Evolutionary conservation across 2,797 vertebrate species (phyloP), one percentile per base, ranked within the genome.

Genomic region (Melanogrammus aeglefinus): DNA sequence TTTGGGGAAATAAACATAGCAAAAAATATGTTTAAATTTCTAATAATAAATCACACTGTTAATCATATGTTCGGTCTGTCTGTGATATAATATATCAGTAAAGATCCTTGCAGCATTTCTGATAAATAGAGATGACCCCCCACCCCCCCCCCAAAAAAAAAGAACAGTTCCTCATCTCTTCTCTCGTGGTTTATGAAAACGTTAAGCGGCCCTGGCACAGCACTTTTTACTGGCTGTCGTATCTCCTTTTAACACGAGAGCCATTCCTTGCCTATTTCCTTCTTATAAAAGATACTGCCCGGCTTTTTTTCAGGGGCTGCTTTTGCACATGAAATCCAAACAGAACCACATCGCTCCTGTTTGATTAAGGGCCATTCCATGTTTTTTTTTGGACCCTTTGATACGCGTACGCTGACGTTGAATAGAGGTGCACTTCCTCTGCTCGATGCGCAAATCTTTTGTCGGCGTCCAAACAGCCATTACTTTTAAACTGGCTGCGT

Each of bases 401-500:
- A 77, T 76, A 74, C 71, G 73, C 39, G 14, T 75, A 82, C 81
- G 87, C 82, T 81, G 86, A 4, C 66, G 79, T 85, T 84, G 27
- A 88, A 82, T 86, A 84, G 69, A 87, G 84, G 81, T 86, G 80
- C 47, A 75, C 80, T 75, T 85, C 90, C 83, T 79, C 72, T 80
- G 84, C 16, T 21, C 75, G 29, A 79, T 84, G 80, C 84, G 77
- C 75, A 77, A 36, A 47, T 86, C 79, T 74, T 41, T 73, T 75
- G 81, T 81, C 47, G 77, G 57, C n/a, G 81, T 85, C 82, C 84
- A 86, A 85, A 88, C 70, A 73, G 44, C 36, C 70, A 77, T 83
- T 89, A 88, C 82, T 85, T 75, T 84, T 72, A 86, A 89, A 86
- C 78, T 73, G 78, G 73, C 84, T 83, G 83, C 87, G 92, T 89